Evolutionary conservation across 35 echinoderm and acorn worm genomes (phyloP).

Genomic region (Chiridota heheva): DNA sequence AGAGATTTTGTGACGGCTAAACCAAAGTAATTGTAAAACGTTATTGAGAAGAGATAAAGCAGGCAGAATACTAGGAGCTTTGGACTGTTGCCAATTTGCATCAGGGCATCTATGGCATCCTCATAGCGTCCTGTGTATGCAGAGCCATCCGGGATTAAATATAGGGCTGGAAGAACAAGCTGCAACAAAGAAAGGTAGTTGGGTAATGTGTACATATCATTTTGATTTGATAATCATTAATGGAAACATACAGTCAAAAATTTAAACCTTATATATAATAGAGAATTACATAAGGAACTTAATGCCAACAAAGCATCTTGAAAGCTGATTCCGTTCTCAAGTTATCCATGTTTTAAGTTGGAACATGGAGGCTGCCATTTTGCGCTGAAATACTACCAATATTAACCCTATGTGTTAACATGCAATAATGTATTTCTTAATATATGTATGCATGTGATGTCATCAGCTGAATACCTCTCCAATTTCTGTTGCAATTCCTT

Average conservation of each 20-base stretch:
- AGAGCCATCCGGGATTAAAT: conserved; percentile 67
- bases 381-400: too few relatives aligned
- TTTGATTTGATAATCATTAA: background rate
- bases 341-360: too few relatives aligned
- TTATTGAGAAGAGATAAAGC: conserved; percentile 76
- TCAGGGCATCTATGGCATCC: conserved; percentile 82
- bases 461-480: too few relatives aligned
- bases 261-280: background rate
- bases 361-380: too few relatives aligned
- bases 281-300: background rate
- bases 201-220: background rate
- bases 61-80: conserved; percentile 74
- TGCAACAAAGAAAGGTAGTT: conserved; percentile 18
- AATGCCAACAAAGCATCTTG: too few relatives aligned
- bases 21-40: conserved; percentile 91
- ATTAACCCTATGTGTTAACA: too few relatives aligned
- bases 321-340: too few relatives aligned
- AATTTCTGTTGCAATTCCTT: too few relatives aligned
- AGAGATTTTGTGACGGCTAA: conserved; percentile 85
- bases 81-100: conserved; percentile 75
- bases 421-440: too few relatives aligned
- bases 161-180: conserved; percentile 77
- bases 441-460: too few relatives aligned
- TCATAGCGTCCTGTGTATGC: conserved; percentile 68
- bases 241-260: background rate